Evolutionary conservation across 1,140 invertebrate species (phyloP).

Genomic region (Amphibalanus amphitrite): DNA sequence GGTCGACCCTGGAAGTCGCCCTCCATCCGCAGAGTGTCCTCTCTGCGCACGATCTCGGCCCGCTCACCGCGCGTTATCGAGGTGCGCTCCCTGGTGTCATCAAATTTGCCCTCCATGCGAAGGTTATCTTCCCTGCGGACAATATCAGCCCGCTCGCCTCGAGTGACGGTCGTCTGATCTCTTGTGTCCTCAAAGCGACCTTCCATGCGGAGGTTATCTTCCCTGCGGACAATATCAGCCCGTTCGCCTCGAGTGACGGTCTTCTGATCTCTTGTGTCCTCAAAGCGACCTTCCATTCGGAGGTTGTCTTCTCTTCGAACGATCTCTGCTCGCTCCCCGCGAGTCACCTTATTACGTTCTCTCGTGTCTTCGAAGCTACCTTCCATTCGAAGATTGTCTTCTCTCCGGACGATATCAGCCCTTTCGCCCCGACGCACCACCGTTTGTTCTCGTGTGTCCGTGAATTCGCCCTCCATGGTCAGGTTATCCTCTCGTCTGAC

Average conservation of each 20-base stretch:
- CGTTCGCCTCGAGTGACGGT: slow-evolving; percentile 13
- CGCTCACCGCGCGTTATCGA: slow-evolving; percentile 5
- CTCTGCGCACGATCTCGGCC: slow-evolving; percentile 8
- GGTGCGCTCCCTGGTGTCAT: slow-evolving; percentile 4
- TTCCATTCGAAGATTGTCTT: slow-evolving; percentile 39
- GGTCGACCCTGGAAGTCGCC: slow-evolving; percentile 17
- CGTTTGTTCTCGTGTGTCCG: slow-evolving; percentile 25
- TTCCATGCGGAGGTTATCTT: slow-evolving; percentile 19
- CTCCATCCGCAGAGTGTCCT: slow-evolving; percentile 32
- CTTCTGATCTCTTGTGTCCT: slow-evolving; percentile 13
- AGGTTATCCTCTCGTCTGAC: slow-evolving; percentile 36
- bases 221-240: slow-evolving; percentile 15
- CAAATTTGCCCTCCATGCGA: not conserved
- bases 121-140: not conserved
- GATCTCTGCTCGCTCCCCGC: slow-evolving; percentile 27
- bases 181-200: slow-evolving; percentile 21
- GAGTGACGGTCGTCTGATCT: not conserved
- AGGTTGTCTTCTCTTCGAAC: slow-evolving; percentile 37
- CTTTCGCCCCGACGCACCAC: slow-evolving; percentile 24
- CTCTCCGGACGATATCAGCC: slow-evolving; percentile 19
- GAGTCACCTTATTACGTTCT: slow-evolving; percentile 10
- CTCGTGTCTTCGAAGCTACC: slow-evolving; percentile 33
- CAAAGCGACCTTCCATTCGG: slow-evolving; percentile 23
- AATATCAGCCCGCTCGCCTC: not conserved
- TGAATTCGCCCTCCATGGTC: slow-evolving; percentile 40